Conservation (phyloP, 1,140 invertebrate species). For the Heliconius melpomene region DNA sequence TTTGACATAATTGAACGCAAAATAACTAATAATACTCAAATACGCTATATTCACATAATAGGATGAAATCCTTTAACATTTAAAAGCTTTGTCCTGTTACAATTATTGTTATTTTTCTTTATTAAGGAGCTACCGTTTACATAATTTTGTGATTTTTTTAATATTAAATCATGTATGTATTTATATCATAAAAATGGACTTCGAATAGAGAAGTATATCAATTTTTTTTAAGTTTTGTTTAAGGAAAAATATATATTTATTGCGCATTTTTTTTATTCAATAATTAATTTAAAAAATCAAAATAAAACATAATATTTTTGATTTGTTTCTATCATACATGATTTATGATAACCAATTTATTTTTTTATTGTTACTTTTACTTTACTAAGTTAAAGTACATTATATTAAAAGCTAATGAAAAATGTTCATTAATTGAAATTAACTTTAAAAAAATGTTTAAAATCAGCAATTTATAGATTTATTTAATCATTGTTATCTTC, state of each 20-base stretch:
- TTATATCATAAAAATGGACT: background rate
- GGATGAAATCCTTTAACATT: conserved; percentile 11
- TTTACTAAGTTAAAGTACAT: background rate
- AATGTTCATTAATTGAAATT: too few species aligned
- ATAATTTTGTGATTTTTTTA: background rate
- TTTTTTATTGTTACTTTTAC: too few species aligned
- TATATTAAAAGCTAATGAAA: background rate
- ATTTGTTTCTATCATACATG: too few species aligned
- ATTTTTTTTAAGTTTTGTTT: too few species aligned
- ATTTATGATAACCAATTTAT: too few species aligned
- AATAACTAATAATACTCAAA: conserved; percentile 26
- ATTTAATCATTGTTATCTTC: background rate
- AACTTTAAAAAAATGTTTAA: too few species aligned
- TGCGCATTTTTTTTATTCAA: too few species aligned
- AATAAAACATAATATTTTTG: too few species aligned
- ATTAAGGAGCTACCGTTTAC: conserved; percentile 8
- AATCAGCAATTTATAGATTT: background rate
- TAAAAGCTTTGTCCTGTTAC: background rate
- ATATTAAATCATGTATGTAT: background rate
- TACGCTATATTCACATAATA: conserved; percentile 17
- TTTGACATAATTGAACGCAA: background rate
- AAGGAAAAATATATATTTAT: too few species aligned
- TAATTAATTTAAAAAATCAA: too few species aligned
- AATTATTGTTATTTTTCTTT: background rate
- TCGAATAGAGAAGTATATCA: too few species aligned